Conservation (phyloP, 2,113 vertebrate species). For the Chaetodon auriga region DNA sequence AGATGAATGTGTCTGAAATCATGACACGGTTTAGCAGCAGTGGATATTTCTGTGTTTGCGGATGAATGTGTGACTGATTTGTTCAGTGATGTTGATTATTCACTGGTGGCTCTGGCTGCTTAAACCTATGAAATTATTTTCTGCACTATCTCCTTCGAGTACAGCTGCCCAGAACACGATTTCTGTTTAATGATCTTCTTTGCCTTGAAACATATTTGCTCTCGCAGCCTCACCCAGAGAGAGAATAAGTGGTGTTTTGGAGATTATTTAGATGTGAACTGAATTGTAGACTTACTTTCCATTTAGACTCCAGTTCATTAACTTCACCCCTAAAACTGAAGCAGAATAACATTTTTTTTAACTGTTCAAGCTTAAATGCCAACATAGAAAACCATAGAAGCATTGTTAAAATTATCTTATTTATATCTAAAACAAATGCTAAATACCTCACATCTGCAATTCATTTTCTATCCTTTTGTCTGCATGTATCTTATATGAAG, state of each 20-base stretch:
- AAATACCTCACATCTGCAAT: constrained; percentile 31
- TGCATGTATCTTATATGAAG: constrained; percentile 53
- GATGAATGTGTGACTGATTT: constrained; percentile 66
- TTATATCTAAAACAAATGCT: constrained; percentile 18
- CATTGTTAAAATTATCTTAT: constrained; percentile 5
- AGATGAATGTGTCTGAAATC: constrained; percentile 74
- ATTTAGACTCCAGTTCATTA: constrained; percentile 52
- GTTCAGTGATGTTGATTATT: constrained; percentile 66
- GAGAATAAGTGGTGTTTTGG: constrained; percentile 40
- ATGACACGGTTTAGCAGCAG: constrained; percentile 65
- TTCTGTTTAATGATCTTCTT: constrained; percentile 66
- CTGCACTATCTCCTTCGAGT: constrained; percentile 35
- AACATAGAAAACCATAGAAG: background rate
- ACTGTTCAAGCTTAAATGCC: constrained; percentile 13
- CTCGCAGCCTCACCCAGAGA: constrained; percentile 30
- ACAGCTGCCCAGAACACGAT: constrained; percentile 42
- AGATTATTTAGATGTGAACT: constrained; percentile 55
- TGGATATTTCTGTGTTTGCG: constrained; percentile 52
- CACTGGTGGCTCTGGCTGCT: constrained; percentile 43
- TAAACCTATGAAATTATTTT: constrained; percentile 71
- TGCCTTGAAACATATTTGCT: constrained; percentile 59
- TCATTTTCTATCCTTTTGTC: constrained; percentile 28
- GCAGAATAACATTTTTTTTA: constrained; percentile 1
- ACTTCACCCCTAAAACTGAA: constrained; percentile 22
- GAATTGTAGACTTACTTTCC: constrained; percentile 17